A percentile compares a stretch with the other conserved stretches of the same genome.
Evolutionary conservation across 2,888 invertebrate species (phyloP).

Genomic region (Drosophila merina): DNA sequence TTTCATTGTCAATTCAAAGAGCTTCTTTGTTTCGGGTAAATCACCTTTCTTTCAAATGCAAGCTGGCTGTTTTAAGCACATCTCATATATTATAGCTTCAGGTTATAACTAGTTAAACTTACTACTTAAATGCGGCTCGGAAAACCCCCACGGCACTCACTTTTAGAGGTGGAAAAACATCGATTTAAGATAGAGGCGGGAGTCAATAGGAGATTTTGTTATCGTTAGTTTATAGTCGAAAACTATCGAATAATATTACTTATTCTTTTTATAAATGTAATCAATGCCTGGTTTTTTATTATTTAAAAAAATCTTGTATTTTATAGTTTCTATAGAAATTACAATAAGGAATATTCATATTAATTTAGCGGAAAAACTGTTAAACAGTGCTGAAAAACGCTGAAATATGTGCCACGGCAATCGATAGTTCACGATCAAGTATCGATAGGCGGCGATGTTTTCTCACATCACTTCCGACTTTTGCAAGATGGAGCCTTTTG

Average conservation of each 20-base stretch:
- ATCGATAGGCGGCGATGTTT: constrained; percentile 53
- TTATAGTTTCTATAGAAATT: no score
- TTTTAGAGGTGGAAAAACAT: constrained; percentile 43
- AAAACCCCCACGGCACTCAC: constrained; percentile 53
- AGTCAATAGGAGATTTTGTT: neutral
- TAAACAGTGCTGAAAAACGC: neutral
- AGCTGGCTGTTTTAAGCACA: neutral
- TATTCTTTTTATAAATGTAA: neutral
- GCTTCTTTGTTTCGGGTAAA: neutral
- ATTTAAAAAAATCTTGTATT: no score
- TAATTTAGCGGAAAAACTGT: no score
- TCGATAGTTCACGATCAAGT: constrained; percentile 27
- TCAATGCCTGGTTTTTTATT: neutral
- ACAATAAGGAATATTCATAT: no score
- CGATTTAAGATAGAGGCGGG: neutral
- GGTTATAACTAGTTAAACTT: constrained; percentile 1
- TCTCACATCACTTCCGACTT: constrained; percentile 79
- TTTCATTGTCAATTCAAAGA: neutral
- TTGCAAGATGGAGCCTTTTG: constrained; percentile 84
- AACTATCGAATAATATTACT: neutral
- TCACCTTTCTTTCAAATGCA: neutral
- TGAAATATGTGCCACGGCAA: neutral
- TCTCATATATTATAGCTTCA: neutral
- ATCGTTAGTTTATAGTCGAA: neutral
- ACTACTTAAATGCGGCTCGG: constrained; percentile 32